A percentile compares a stretch with the other conserved stretches of the same genome.
Conservation (phyloP, 2,888 invertebrate species). For the Celastrina argiolus region DNA sequence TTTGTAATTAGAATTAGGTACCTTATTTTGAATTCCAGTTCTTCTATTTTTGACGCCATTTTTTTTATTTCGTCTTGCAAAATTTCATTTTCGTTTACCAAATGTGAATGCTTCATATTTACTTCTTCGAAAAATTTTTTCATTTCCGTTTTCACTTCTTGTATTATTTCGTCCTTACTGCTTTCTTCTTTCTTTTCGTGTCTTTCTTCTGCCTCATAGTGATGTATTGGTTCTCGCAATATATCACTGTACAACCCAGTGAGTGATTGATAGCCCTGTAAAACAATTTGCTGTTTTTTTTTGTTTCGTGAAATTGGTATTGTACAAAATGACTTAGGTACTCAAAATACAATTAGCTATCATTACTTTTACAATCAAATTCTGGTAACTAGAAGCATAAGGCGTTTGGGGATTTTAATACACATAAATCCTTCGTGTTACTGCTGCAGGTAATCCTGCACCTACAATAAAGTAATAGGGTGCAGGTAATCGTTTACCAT, state of each 20-base stretch:
- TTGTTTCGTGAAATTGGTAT: no score
- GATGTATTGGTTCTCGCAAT: slow-evolving; percentile 45
- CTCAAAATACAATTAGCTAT: no score
- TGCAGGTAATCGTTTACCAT: no score
- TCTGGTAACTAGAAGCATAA: no score
- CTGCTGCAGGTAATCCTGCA: no score
- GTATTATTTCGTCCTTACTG: slow-evolving; percentile 26
- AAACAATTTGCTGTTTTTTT: no score
- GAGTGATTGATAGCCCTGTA: slow-evolving; percentile 63
- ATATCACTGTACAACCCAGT: slow-evolving; percentile 58
- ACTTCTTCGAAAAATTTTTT: slow-evolving; percentile 50
- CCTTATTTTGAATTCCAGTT: slow-evolving; percentile 62
- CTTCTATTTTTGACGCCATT: slow-evolving; percentile 55
- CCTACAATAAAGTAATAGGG: no score
- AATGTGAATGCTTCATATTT: slow-evolving; percentile 46
- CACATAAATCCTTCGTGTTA: no score
- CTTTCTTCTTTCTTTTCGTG: neutral
- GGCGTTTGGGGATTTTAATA: no score
- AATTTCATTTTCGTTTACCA: slow-evolving; percentile 52
- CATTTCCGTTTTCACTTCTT: slow-evolving; percentile 48
- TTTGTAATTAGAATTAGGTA: slow-evolving; percentile 34
- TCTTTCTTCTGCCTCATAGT: slow-evolving; percentile 36
- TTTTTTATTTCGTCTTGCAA: slow-evolving; percentile 53
- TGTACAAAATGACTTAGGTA: no score
- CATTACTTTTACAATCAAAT: slow-evolving; percentile 19